Conservation (phyloP, 2,113 vertebrate genomes). For the Poeciliopsis occidentalis region DNA sequence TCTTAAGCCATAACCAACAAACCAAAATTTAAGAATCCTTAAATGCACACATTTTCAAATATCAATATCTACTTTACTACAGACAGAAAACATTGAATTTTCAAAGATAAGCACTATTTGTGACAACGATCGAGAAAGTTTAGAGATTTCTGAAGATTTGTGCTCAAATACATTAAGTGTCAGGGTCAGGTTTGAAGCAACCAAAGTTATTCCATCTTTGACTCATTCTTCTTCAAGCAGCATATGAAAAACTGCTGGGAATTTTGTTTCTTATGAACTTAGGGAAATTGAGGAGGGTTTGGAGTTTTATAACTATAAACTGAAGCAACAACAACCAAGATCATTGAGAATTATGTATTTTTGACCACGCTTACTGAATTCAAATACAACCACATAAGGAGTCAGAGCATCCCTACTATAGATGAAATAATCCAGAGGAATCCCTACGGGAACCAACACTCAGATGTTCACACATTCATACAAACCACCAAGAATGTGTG, state of each 20-base stretch:
- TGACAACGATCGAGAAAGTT: too few species aligned
- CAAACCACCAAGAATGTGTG: conserved; percentile 43
- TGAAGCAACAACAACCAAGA: neutral
- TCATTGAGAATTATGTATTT: neutral
- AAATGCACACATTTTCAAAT: neutral
- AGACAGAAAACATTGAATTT: too few species aligned
- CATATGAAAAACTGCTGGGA: neutral
- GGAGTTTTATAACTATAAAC: neutral
- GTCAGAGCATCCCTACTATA: conserved; percentile 7
- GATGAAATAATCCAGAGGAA: conserved; percentile 12
- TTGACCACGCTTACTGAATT: conserved; percentile 3
- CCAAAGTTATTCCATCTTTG: neutral
- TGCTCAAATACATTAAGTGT: neutral
- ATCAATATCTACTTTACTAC: neutral
- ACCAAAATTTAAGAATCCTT: neutral
- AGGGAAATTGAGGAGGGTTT: neutral
- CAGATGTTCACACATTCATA: neutral
- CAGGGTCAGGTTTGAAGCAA: neutral
- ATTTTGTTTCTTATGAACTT: neutral
- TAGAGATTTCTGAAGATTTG: too few species aligned
- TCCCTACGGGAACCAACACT: conserved; percentile 2
- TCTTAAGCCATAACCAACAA: neutral
- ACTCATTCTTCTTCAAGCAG: neutral
- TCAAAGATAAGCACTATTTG: too few species aligned
- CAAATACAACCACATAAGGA: neutral